Conservation (phyloP, 1,140 invertebrate genomes). For the Drosophila malerkotliana region DNA sequence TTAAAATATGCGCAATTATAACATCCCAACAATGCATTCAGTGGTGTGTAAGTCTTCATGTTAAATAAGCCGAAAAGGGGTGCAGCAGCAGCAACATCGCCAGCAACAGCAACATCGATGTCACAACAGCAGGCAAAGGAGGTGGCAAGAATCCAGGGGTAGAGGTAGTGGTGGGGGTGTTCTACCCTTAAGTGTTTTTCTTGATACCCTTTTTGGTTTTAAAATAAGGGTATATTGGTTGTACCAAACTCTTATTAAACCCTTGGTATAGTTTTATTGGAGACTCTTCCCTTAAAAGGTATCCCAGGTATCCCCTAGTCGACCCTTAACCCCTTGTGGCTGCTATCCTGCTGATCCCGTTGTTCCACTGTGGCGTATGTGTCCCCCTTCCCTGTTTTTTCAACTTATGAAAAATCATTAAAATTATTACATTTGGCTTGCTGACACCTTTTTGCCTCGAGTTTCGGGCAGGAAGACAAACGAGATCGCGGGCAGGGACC, state of each 20-base stretch:
- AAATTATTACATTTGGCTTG: slow-evolving; percentile 82
- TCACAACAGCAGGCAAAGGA: slow-evolving; percentile 63
- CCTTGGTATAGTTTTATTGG: no score
- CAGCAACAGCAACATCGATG: slow-evolving; percentile 43
- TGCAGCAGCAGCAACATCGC: slow-evolving; percentile 30
- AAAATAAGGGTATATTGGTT: background rate
- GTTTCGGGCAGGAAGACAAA: slow-evolving; percentile 29
- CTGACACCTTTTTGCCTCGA: slow-evolving; percentile 63
- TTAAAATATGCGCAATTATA: slow-evolving; percentile 82
- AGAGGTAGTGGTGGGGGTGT: slow-evolving; percentile 1
- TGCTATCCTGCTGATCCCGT: background rate
- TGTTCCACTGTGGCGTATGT: slow-evolving; percentile 29
- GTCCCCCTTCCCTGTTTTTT: slow-evolving; percentile 40
- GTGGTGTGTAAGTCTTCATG: slow-evolving; percentile 75
- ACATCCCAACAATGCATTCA: slow-evolving; percentile 67
- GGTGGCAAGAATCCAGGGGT: slow-evolving; percentile 6
- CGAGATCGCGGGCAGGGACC: slow-evolving; percentile 37
- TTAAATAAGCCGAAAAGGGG: slow-evolving; percentile 75
- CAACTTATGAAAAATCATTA: slow-evolving; percentile 82
- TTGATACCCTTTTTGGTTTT: slow-evolving; percentile 1
- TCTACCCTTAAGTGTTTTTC: slow-evolving; percentile 69
- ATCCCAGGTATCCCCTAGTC: slow-evolving; percentile 18
- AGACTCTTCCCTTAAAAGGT: background rate
- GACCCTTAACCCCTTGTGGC: background rate
- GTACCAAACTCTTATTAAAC: background rate